phyloP scores from a whole-genome alignment of 2,797 vertebrate species.

The Forpus xanthops region DNA sequence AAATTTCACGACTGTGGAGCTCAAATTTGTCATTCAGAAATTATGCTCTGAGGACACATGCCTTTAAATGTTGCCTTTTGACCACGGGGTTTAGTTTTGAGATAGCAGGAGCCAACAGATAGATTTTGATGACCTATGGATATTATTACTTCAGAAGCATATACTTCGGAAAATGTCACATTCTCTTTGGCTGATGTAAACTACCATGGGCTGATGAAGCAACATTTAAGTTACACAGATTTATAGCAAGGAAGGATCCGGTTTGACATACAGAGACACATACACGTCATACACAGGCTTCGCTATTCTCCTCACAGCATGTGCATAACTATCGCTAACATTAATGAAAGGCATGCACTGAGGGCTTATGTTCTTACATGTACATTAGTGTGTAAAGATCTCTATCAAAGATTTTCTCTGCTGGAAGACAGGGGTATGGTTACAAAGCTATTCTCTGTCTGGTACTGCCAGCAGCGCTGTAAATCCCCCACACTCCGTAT shows the following conservation, averaged over 20 bases:
- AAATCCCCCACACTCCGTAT: constrained; percentile 49
- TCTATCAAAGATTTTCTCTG: constrained; percentile 39
- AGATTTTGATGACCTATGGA: not conserved
- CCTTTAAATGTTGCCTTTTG: not conserved
- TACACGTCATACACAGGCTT: not conserved
- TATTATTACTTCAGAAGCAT: not conserved
- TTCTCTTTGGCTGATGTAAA: not conserved
- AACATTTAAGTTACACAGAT: not conserved
- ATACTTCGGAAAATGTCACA: not conserved
- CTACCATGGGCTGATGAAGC: not conserved
- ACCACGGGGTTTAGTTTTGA: not conserved
- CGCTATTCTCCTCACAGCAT: not conserved
- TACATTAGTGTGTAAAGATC: constrained; percentile 17
- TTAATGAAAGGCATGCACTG: constrained; percentile 1
- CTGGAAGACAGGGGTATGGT: constrained; percentile 29
- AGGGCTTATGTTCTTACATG: constrained; percentile 24
- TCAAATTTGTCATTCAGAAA: constrained; percentile 22
- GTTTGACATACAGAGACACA: not conserved
- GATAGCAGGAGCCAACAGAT: not conserved
- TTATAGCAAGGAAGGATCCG: not conserved
- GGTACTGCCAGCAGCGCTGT: constrained; percentile 20
- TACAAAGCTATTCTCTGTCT: constrained; percentile 48
- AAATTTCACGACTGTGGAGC: constrained; percentile 10
- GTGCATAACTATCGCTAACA: not conserved
- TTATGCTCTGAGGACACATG: not conserved